Percentiles rank a stretch among this genome's conserved stretches.
These are phyloP conservation scores for Drosophila gaucha DNA, from an alignment of 2,888 invertebrate species.

Conservation along the genomic window DNA sequence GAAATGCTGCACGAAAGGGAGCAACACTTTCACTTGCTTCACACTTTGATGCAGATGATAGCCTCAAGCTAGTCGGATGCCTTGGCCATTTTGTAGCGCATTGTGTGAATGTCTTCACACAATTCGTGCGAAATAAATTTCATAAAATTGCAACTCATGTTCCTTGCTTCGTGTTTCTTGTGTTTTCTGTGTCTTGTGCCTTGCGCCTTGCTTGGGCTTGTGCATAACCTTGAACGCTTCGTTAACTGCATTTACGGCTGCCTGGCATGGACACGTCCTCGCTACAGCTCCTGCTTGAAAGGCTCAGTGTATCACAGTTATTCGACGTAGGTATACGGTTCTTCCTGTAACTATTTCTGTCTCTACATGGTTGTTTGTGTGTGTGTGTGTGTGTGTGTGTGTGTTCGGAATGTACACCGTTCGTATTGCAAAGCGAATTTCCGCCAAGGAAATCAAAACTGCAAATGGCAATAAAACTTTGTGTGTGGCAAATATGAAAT, in stretches of 20 bases:
- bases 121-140: slow-evolving; percentile 74
- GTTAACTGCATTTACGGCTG: slow-evolving; percentile 70
- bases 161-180: slow-evolving; percentile 36
- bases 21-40: slow-evolving; percentile 23
- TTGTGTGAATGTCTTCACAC: slow-evolving; percentile 57
- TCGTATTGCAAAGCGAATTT: slow-evolving; percentile 47
- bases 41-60: slow-evolving; percentile 19
- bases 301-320: slow-evolving; percentile 22
- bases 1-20: not conserved
- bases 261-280: slow-evolving; percentile 25
- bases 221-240: slow-evolving; percentile 73
- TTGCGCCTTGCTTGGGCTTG: slow-evolving; percentile 22
- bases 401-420: slow-evolving; percentile 2
- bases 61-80: slow-evolving; percentile 17
- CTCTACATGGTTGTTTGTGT: slow-evolving; percentile 1
- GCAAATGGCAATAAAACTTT: slow-evolving; percentile 61
- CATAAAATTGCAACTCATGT: slow-evolving; percentile 71
- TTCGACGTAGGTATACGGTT: slow-evolving; percentile 24
- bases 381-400: not conserved
- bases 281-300: slow-evolving; percentile 13
- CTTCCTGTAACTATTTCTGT: slow-evolving; percentile 9
- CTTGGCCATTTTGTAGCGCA: slow-evolving; percentile 37
- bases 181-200: slow-evolving; percentile 19
- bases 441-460: slow-evolving; percentile 53
- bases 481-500: slow-evolving; percentile 33